Evolutionary conservation across 2,797 vertebrate genomes (phyloP), one percentile per base, ranked within the genome.

Genomic region (Yasuhikotakia modesta): DNA sequence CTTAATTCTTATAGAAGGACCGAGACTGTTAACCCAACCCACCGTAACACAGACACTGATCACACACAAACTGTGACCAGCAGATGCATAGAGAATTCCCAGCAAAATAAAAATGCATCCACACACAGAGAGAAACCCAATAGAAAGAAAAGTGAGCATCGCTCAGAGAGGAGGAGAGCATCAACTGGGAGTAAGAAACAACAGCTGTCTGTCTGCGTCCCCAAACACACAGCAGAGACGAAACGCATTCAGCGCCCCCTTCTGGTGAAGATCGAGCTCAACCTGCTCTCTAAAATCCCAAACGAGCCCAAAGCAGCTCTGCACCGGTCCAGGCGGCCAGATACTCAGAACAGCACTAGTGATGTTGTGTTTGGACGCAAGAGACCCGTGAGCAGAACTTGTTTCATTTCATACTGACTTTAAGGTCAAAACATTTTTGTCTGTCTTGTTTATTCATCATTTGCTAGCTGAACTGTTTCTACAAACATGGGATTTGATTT

Each of bases 181-280:
- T 19, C 19, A 2, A 5, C 17, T 4, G 32, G 13, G 1, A 17
- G 16, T 17, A 22, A 53, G 55, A 17, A 16, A 50, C 58, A 1
- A 19, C 21, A 53, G 17, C n/a, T 8, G 14, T 53, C 27, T 5
- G n/a, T 32, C 27, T 17, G 50, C 27, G 2, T 16, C 61, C 53
- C 32, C n/a, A 52, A 53, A 45, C 61, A 13, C 1, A 48, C 45
- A 14, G 17, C 45, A 14, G 17, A 63, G 14, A 2, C 1, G 16
- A 53, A 55, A 66, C 16, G 1, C 4, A 16, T 6, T 1, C 11
- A 1, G 0, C 85, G 27, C 0, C 79, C 83, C 32, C 90, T 98
- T 22, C 21, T 96, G 83, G 96, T 98, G 77, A 98, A 95, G 92
- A 96, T 98, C 65, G 84, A 93, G 19, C 90, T 98, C 0, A 81